Conservation (phyloP, 2,113 vertebrate genomes). For the Hippocampus zosterae region DNA sequence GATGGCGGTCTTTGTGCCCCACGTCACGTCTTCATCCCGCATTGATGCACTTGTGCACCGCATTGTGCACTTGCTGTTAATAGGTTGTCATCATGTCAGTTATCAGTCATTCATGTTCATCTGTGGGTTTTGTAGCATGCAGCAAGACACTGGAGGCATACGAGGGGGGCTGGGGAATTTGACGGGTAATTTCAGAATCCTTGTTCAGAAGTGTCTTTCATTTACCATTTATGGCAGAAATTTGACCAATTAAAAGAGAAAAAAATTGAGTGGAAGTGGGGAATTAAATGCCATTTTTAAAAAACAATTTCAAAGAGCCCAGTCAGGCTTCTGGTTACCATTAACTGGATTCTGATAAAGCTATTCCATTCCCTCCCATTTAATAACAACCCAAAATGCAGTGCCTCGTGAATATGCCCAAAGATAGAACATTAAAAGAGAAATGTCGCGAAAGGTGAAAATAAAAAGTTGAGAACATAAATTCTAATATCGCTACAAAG, state of each 20-base stretch:
- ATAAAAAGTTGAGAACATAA: not conserved
- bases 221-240: not conserved
- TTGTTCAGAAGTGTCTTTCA: not conserved
- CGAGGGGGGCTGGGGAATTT: not conserved
- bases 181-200: not conserved
- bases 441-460: not conserved
- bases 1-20: conserved; percentile 24
- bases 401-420: not conserved
- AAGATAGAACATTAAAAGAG: not conserved
- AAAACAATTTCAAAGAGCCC: not conserved
- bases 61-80: conserved; percentile 45
- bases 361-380: not conserved
- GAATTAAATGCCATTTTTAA: not conserved
- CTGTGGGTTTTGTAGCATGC: conserved; percentile 14
- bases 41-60: not conserved
- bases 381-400: not conserved
- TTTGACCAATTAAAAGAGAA: not conserved
- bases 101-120: conserved; percentile 24
- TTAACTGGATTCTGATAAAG: not conserved
- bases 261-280: not conserved
- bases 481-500: not conserved
- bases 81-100: conserved; percentile 39
- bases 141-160: not conserved
- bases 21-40: conserved; percentile 51
- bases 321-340: not conserved